phyloP scores from a whole-genome alignment of 53 echinoderm and acorn worm species.

The Temnopleurus reevesii region DNA sequence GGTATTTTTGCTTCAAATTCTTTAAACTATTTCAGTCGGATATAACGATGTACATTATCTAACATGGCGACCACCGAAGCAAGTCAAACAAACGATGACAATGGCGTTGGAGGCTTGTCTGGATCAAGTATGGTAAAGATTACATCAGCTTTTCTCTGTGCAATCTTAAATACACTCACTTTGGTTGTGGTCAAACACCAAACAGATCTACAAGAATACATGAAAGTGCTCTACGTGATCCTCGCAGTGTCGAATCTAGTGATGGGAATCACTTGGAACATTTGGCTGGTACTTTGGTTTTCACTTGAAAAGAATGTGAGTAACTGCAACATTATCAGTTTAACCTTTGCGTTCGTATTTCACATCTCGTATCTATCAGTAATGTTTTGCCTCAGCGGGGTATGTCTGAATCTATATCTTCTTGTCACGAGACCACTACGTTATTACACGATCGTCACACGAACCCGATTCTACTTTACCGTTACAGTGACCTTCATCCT shows the following conservation, averaged over 20 bases:
- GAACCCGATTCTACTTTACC: neutral
- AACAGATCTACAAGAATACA: neutral
- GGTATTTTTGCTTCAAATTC: too few species aligned
- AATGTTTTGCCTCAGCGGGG: neutral
- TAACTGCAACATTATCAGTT: neutral
- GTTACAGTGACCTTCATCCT: neutral
- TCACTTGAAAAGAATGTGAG: neutral
- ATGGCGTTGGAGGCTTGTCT: too few species aligned
- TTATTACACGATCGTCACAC: neutral
- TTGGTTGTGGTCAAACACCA: constrained; percentile 1
- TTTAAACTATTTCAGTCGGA: too few species aligned
- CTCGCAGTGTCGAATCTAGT: neutral
- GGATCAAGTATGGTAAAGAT: too few species aligned
- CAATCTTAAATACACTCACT: neutral
- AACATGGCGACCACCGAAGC: too few species aligned
- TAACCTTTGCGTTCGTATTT: neutral
- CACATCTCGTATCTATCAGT: neutral
- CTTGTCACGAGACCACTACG: neutral
- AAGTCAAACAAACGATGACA: too few species aligned
- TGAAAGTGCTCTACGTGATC: neutral
- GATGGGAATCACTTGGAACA: neutral
- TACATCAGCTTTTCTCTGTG: neutral
- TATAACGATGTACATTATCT: too few species aligned
- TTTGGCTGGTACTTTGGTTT: neutral
- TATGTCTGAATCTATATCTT: neutral